These are phyloP conservation scores for Caenorhabditis inopinata DNA, from an alignment of 1,140 invertebrate species.

Conservation along the genomic window DNA sequence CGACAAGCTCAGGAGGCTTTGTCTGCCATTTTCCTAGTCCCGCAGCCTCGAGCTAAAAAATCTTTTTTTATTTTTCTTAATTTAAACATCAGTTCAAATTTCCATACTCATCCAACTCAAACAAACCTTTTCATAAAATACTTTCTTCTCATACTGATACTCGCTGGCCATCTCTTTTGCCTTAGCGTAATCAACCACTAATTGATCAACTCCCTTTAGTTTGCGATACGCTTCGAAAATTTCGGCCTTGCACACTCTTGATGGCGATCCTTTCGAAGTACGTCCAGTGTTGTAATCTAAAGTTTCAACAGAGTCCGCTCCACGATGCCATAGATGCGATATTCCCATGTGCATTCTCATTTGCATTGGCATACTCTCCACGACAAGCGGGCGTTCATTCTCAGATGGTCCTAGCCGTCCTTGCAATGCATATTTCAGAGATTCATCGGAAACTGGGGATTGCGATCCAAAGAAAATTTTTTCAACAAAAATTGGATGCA, in stretches of 20 bases:
- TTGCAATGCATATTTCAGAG: neutral
- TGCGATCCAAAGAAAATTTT: neutral
- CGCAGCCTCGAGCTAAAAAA: constrained; percentile 26
- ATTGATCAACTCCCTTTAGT: neutral
- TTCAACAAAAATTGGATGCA: constrained; percentile 30
- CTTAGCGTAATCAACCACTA: neutral
- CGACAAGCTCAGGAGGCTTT: neutral
- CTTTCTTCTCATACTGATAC: constrained; percentile 30
- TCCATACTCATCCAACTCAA: too few species aligned
- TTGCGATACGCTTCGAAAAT: neutral
- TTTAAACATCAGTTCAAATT: too few species aligned
- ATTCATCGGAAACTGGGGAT: neutral
- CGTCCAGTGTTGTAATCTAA: neutral
- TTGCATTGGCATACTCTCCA: constrained; percentile 13
- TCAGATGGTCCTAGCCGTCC: neutral
- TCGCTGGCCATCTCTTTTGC: neutral
- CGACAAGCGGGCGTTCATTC: neutral
- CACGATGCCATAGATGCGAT: neutral
- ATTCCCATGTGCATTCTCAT: neutral
- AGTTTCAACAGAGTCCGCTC: neutral
- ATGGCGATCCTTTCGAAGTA: neutral
- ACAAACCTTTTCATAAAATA: constrained; percentile 32
- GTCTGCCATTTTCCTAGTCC: constrained; percentile 28
- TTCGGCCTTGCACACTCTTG: neutral
- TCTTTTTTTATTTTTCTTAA: neutral